Evolutionary conservation across 2,113 vertebrate species (phyloP).

Genomic region (Siniperca chuatsi): DNA sequence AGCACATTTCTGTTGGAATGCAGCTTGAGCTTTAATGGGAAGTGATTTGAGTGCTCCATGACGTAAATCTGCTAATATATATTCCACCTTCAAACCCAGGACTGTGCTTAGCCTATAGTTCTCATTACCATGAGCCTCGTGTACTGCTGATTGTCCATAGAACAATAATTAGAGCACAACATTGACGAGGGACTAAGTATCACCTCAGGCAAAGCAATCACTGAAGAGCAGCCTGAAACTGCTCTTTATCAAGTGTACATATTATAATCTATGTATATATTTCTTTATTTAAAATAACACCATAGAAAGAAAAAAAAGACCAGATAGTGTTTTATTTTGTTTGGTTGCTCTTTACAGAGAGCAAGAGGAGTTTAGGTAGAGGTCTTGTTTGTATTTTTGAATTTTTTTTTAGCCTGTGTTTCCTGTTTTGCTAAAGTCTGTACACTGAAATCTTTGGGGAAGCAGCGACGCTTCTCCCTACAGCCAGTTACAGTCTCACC

Average conservation of each 20-base stretch:
- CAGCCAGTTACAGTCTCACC: constrained; percentile 51
- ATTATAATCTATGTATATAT: constrained; percentile 79
- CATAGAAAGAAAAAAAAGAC: constrained; percentile 50
- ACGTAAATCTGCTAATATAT: constrained; percentile 36
- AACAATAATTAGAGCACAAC: constrained; percentile 60
- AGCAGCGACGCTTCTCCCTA: background rate
- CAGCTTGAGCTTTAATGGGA: constrained; percentile 11
- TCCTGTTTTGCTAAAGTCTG: constrained; percentile 69
- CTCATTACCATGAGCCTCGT: constrained; percentile 25
- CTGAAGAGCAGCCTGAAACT: constrained; percentile 61
- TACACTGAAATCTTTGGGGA: constrained; percentile 76
- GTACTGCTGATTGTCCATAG: constrained; percentile 60
- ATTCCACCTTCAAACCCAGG: constrained; percentile 13
- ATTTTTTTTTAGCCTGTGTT: constrained; percentile 32
- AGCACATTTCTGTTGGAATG: constrained; percentile 9
- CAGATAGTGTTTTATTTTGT: constrained; percentile 42
- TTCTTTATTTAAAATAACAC: constrained; percentile 82
- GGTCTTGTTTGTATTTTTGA: constrained; percentile 19
- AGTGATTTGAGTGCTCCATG: constrained; percentile 4
- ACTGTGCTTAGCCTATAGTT: constrained; percentile 13
- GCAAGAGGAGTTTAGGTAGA: constrained; percentile 21
- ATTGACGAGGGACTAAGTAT: constrained; percentile 52
- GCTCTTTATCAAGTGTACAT: constrained; percentile 73
- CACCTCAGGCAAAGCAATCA: constrained; percentile 70
- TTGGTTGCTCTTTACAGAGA: constrained; percentile 36